These are phyloP conservation scores for Lagodon rhomboides DNA, from an alignment of 2,797 vertebrate genomes.

Conservation along the genomic window DNA sequence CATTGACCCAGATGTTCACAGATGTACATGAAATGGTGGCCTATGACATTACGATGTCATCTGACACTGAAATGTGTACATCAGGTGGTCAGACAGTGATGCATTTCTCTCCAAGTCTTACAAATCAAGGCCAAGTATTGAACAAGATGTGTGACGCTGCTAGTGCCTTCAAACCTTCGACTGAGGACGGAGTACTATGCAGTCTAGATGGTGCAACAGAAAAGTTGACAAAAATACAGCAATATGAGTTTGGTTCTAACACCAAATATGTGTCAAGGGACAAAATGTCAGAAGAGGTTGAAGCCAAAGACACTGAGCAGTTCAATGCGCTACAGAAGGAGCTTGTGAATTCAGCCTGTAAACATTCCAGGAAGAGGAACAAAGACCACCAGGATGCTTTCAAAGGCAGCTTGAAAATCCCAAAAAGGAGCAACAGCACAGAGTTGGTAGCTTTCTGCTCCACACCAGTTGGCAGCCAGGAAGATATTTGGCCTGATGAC, in stretches of 20 bases:
- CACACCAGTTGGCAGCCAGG: constrained; percentile 38
- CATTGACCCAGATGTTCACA: constrained; percentile 27
- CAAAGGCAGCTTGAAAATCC: constrained; percentile 76
- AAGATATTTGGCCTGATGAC: constrained; percentile 47
- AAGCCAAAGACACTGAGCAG: constrained; percentile 58
- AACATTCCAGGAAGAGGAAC: constrained; percentile 83
- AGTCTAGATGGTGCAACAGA: constrained; percentile 18
- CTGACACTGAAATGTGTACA: constrained; percentile 27
- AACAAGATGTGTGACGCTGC: constrained; percentile 8
- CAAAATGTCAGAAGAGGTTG: constrained; percentile 28
- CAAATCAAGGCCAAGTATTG: constrained; percentile 10
- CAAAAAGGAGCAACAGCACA: constrained; percentile 73
- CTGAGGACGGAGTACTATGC: constrained; percentile 29
- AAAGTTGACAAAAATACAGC: constrained; percentile 30
- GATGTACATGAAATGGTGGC: constrained; percentile 15
- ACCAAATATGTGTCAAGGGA: constrained; percentile 55
- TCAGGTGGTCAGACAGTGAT: constrained; percentile 34
- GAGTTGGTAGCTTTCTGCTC: constrained; percentile 59
- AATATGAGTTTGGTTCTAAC: constrained; percentile 35
- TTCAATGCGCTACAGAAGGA: constrained; percentile 48
- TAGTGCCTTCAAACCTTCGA: constrained; percentile 26
- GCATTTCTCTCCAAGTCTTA: constrained; percentile 25
- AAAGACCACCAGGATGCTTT: constrained; percentile 73
- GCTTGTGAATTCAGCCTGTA: constrained; percentile 59
- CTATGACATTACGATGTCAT: constrained; percentile 22